These are phyloP conservation scores for Drosophila planitibia DNA, from an alignment of 2,888 invertebrate species.

Conservation along the genomic window DNA sequence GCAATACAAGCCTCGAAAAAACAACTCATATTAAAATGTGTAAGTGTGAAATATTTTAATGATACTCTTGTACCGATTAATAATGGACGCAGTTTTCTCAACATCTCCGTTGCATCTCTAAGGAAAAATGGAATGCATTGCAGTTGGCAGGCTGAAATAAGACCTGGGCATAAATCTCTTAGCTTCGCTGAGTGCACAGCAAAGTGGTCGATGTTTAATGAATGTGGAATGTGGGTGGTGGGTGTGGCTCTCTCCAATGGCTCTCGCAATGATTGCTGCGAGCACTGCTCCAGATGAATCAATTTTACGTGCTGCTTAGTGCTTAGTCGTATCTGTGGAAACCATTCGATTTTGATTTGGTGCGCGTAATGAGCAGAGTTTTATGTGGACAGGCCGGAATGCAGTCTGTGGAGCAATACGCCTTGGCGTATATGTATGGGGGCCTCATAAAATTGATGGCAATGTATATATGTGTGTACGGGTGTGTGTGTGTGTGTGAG, in stretches of 20 bases:
- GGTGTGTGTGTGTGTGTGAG: conserved; percentile 25
- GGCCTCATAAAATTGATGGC: conserved; percentile 70
- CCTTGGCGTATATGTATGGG: conserved; percentile 54
- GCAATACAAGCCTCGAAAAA: neutral
- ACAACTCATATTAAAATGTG: neutral
- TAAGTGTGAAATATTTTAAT: neutral
- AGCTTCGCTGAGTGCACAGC: conserved; percentile 57
- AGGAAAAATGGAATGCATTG: conserved; percentile 29
- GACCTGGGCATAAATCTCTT: conserved; percentile 55
- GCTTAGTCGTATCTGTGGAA: conserved; percentile 30
- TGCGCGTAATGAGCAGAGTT: conserved; percentile 71
- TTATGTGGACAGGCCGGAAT: conserved; percentile 60
- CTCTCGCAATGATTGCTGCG: conserved; percentile 23
- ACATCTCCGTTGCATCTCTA: conserved; percentile 35
- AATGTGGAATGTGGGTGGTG: conserved; percentile 47
- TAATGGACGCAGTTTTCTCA: neutral
- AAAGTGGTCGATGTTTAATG: conserved; percentile 72
- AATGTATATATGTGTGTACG: conserved; percentile 15
- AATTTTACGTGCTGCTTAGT: conserved; percentile 70
- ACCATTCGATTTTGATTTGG: conserved; percentile 73
- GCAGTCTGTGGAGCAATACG: conserved; percentile 49
- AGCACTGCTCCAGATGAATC: conserved; percentile 64
- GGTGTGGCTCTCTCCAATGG: neutral
- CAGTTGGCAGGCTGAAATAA: conserved; percentile 45
- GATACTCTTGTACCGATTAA: neutral